phyloP scores from a whole-genome alignment of 2,113 vertebrate genomes.

The Oenanthe melanoleuca region DNA sequence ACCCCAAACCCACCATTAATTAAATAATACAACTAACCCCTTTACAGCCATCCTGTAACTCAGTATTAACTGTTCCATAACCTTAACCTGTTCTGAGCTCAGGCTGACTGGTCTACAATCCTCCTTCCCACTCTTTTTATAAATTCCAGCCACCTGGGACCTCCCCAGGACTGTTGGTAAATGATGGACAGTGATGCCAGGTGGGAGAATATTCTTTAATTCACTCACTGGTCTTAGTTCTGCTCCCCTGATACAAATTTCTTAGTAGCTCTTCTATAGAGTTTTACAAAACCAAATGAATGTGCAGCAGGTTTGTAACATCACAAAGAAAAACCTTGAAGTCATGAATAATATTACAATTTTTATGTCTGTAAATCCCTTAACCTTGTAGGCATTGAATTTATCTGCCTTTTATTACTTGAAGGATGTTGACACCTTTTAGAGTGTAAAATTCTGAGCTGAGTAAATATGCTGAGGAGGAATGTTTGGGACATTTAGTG shows the following conservation, averaged over 20 bases:
- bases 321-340: neutral
- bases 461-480: neutral
- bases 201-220: neutral
- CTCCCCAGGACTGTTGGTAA: too few species aligned
- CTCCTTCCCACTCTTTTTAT: too few species aligned
- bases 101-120: too few species aligned
- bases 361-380: neutral
- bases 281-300: neutral
- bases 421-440: neutral
- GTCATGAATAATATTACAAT: neutral
- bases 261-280: neutral
- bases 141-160: too few species aligned
- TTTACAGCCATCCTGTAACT: too few species aligned
- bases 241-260: accelerated
- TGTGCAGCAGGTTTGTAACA: neutral
- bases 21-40: too few species aligned
- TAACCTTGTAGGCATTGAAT: neutral
- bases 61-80: too few species aligned
- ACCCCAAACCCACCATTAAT: too few species aligned
- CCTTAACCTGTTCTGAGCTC: too few species aligned
- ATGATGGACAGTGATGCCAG: neutral
- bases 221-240: accelerated
- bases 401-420: neutral
- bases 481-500: neutral
- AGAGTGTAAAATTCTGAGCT: neutral